These are phyloP conservation scores for Hydroisotoma schaefferi DNA, from an alignment of 2,888 invertebrate genomes.

Conservation along the genomic window DNA sequence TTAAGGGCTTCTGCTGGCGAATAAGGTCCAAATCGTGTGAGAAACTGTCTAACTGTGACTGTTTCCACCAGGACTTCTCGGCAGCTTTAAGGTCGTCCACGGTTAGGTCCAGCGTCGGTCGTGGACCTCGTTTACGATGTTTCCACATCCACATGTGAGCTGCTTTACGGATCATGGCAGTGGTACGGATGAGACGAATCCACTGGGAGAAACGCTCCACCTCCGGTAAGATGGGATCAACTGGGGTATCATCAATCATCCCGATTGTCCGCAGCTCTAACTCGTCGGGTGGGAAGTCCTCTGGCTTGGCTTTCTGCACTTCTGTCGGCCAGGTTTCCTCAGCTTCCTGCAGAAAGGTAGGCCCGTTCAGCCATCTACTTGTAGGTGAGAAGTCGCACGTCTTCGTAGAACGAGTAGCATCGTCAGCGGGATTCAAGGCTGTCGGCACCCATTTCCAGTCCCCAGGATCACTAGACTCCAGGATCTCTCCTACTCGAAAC, in stretches of 20 bases:
- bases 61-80: neutral
- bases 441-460: conserved; percentile 45
- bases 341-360: conserved; percentile 27
- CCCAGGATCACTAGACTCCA: conserved; percentile 4
- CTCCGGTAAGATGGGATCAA: neutral
- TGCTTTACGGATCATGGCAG: neutral
- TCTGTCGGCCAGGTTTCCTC: conserved; percentile 32
- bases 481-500: conserved; percentile 39
- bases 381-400: conserved; percentile 5
- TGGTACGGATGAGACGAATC: neutral
- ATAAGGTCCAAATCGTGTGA: neutral
- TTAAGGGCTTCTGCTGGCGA: neutral
- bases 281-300: no score
- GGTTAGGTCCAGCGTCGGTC: neutral
- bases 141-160: no score
- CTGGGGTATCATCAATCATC: neutral
- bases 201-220: neutral
- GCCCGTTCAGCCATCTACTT: conserved; percentile 42
- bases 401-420: conserved; percentile 30
- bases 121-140: neutral
- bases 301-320: no score
- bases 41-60: neutral
- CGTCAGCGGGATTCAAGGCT: conserved; percentile 41
- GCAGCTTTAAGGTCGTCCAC: neutral
- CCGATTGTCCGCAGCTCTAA: neutral